Conservation (phyloP, 2,113 vertebrate genomes). For the Amblyopsis rosae region DNA sequence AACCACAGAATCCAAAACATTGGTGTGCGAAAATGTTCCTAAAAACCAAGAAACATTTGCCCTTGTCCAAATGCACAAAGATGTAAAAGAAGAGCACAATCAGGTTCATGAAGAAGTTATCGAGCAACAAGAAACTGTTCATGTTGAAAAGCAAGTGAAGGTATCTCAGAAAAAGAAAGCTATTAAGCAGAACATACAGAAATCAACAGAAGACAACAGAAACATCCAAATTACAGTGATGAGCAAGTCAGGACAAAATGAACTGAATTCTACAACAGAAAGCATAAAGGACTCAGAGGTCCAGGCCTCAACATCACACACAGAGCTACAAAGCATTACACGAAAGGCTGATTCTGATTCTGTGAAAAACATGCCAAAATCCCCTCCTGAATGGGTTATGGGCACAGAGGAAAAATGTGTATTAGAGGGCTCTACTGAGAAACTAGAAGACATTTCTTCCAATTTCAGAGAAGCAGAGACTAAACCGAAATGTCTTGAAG, state of each 20-base stretch:
- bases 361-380: constrained; percentile 73
- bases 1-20: constrained; percentile 32
- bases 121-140: constrained; percentile 41
- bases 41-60: constrained; percentile 51
- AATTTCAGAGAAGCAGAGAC: constrained; percentile 70
- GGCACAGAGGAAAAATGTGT: constrained; percentile 71
- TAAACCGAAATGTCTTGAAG: constrained; percentile 69
- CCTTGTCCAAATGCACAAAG: constrained; percentile 50
- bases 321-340: constrained; percentile 73
- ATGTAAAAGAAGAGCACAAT: constrained; percentile 42
- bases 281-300: constrained; percentile 73
- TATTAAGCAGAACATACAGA: constrained; percentile 55
- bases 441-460: constrained; percentile 72
- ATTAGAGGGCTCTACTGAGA: constrained; percentile 60
- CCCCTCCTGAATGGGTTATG: constrained; percentile 76
- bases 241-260: constrained; percentile 50
- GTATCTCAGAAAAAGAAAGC: constrained; percentile 59
- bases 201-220: constrained; percentile 47
- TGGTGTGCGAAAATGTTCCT: constrained; percentile 27
- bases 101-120: constrained; percentile 58
- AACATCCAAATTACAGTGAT: constrained; percentile 58
- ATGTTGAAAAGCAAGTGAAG: constrained; percentile 62
- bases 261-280: constrained; percentile 60
- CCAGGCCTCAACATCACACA: constrained; percentile 76
- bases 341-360: constrained; percentile 68